phyloP scores from a whole-genome alignment of 2,888 invertebrate genomes.

The Eledona agricola region DNA sequence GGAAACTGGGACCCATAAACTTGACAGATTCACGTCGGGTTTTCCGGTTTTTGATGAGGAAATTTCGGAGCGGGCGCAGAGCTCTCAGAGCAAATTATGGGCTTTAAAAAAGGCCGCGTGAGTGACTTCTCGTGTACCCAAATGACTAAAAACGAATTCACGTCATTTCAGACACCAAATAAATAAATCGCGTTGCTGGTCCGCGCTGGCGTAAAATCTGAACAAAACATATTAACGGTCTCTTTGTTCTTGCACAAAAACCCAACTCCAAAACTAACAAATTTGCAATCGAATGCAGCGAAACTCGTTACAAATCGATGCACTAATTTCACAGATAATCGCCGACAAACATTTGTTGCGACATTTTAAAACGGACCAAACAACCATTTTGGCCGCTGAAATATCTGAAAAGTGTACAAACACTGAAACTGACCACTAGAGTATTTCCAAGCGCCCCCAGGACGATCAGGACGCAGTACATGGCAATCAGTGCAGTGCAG shows the following conservation, averaged over 20 bases:
- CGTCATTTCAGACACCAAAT: background rate
- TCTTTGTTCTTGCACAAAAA: too few relatives aligned
- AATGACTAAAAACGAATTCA: background rate
- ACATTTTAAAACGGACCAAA: too few relatives aligned
- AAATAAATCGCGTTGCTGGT: background rate
- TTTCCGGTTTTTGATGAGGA: constrained; percentile 10
- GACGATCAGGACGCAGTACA: constrained; percentile 79
- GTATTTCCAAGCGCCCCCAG: constrained; percentile 87
- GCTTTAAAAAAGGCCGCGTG: constrained; percentile 2
- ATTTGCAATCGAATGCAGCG: too few relatives aligned
- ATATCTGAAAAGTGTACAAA: too few relatives aligned
- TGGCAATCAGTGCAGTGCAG: constrained; percentile 71
- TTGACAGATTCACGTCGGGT: constrained; percentile 6
- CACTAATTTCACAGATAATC: too few relatives aligned
- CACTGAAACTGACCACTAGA: constrained; percentile 74
- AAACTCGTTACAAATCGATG: too few relatives aligned
- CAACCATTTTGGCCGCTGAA: too few relatives aligned
- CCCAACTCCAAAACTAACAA: too few relatives aligned
- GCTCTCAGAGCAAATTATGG: constrained; percentile 1
- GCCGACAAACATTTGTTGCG: too few relatives aligned
- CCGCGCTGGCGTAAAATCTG: constrained; percentile 6
- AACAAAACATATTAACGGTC: too few relatives aligned
- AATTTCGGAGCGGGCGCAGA: background rate
- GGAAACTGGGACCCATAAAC: constrained; percentile 10
- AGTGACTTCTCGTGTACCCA: constrained; percentile 5